Percentiles rank a stretch among this genome's conserved stretches.
These are phyloP conservation scores for Halichondria panicea DNA, from an alignment of 37 sponge, comb jelly and placozoan genomes.

Conservation along the genomic window DNA sequence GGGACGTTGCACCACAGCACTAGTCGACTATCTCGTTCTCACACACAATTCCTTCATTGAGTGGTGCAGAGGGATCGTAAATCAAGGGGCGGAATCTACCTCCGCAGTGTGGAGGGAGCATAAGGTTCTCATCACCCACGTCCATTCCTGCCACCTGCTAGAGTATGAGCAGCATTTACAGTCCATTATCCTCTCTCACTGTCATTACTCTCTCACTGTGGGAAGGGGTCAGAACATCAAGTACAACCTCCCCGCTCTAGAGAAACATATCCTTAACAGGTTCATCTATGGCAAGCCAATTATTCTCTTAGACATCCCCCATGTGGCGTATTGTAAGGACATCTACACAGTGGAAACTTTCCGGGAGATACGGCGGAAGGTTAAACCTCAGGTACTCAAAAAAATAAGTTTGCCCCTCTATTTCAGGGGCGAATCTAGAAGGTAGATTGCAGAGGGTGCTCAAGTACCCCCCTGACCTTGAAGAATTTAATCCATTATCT, in stretches of 20 bases:
- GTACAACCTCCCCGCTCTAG: slow-evolving; percentile 75
- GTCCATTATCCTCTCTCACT: slow-evolving; percentile 76
- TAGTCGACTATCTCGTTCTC: slow-evolving; percentile 60
- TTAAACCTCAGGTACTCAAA: slow-evolving; percentile 19
- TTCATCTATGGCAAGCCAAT: slow-evolving; percentile 82
- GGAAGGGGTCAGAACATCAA: slow-evolving; percentile 68
- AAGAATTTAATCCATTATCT: too few relatives aligned
- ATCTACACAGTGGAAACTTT: slow-evolving; percentile 47
- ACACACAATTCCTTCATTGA: slow-evolving; percentile 76
- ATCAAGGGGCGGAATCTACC: background rate
- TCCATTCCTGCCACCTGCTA: slow-evolving; percentile 65
- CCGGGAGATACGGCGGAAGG: slow-evolving; percentile 63
- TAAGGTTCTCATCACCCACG: slow-evolving; percentile 61
- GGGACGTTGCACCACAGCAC: slow-evolving; percentile 61
- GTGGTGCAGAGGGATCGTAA: slow-evolving; percentile 27
- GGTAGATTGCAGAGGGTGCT: too few relatives aligned
- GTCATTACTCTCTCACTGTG: slow-evolving; percentile 69
- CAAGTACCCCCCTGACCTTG: too few relatives aligned
- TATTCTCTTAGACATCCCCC: slow-evolving; percentile 56
- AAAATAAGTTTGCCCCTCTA: background rate
- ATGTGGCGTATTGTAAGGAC: slow-evolving; percentile 60
- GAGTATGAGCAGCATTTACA: slow-evolving; percentile 68
- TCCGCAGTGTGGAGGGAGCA: slow-evolving; percentile 10
- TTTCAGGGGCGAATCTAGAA: too few relatives aligned
- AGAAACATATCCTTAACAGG: slow-evolving; percentile 77